Base-by-base conservation (phyloP, 2,113 vertebrate genomes). In the Amblyornis subalaris region DNA sequence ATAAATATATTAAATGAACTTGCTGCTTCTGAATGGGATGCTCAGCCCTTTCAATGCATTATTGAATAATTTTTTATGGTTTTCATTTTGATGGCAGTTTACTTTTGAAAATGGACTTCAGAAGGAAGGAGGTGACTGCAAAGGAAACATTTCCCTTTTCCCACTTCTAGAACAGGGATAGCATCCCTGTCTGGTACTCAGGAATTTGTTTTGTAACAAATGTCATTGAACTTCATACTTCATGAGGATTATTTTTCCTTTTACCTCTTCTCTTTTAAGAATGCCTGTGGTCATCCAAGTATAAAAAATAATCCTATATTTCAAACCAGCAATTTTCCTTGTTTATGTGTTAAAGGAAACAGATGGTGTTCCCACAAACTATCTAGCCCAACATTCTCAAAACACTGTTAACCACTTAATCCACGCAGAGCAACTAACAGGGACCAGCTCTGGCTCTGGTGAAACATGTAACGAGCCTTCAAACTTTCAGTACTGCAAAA, bases 301-400 rank as follows among this genome's bases (percentile, higher is more conserved):
- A 97, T 84, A 90, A 86, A 86, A 86, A 94, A 96, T 91, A 97
- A 95, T 62, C 88, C 86, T 82, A 80, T 90, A 95, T 97, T 97
- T 97, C 96, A 96, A 97, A 96, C 96, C 89, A 97, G 95, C 94
- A 94, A 97, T 98, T 97, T 96, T 96, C 94, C 91, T 96, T 98
- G 97, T 98, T 98, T 98, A 97, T 3, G 25, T 48, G 77, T 94
- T 98, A 80, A 96, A 94, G 97, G 96, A 97, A 98, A 96, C 97
- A 98, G 97, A 98, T 97, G 97, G 97, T 64, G 60, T 89, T 95
- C 95, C 96, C 97, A 95, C 96, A 95, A 94, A 85, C 77, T 61
- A 54, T 57, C 15, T 24, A 87, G 92, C 89, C 94, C 89, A 94
- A 53, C 89, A 73, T 84, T 96, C 95, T 85, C 85, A 65, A 77